Evolutionary conservation across 2,888 invertebrate genomes (phyloP), one percentile per base, ranked within the genome.

Genomic region (Formica aserva): DNA sequence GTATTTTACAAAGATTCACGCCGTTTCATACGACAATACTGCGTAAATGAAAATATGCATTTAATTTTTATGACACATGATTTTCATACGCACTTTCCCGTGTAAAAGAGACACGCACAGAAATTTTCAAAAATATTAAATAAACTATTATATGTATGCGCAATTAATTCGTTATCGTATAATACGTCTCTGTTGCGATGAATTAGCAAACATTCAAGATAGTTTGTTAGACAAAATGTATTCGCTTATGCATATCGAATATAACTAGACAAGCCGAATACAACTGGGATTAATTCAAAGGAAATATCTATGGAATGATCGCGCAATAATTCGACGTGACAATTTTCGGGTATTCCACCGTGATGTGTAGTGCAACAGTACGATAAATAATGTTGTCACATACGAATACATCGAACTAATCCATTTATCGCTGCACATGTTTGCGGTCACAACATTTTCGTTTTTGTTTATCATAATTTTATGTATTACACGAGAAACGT

Each of bases 281-380:
- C 78, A 80, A 71, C 45, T 71, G 78, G 60, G 60, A 80, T 80
- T 80, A 80, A 71, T 80, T 71, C 78, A 60, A 69, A 63, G 75
- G 82, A 75, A 82, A 82, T 84, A 75, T 84, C 84, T 75, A 57
- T 69, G 22, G 65, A 48, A 8, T 45, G 60, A 66, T 82, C 66
- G 71, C 66, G 41, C 55, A 35, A 60, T 60, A 74, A 82, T 72
- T 45, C 75, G 62, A 69, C 67, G 67, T 63, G 67, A 75, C 55
- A 57, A 63, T 82, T 62, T 84, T 82, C 75, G 69, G 18, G 62
- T 75, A 75, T 82, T 32, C 63, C 67, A 55, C 41, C 38, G 74
- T 67, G 74, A 45, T 45, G 75, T 69, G 52, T 48, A 75, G 41
- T 60, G 60, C 45, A 60, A 60, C 18, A 35, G 5, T 22, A 35